A percentile compares a stretch with the other conserved stretches of the same genome.
Conservation (phyloP, 1,140 invertebrate genomes). For the Drosophila pseudoobscura region DNA sequence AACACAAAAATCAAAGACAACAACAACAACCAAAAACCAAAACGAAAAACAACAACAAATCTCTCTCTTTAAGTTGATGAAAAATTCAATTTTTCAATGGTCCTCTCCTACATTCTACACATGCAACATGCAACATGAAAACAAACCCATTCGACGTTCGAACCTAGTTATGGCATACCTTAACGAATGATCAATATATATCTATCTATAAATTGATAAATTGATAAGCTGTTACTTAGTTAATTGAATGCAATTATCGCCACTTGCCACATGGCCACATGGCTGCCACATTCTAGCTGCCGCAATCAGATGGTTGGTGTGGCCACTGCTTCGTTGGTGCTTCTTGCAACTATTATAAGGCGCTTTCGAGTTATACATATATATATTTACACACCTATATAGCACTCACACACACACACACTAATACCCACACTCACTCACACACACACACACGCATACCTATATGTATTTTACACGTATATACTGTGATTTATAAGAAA, state of each 20-base stretch:
- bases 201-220: conserved; percentile 40
- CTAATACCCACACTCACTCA: background rate
- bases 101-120: conserved; percentile 52
- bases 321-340: conserved; percentile 50
- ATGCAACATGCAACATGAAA: conserved; percentile 19
- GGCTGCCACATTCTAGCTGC: too few relatives aligned
- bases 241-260: conserved; percentile 72
- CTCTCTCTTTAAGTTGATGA: conserved; percentile 66
- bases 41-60: conserved; percentile 15
- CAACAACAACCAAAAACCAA: conserved; percentile 9
- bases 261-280: conserved; percentile 23
- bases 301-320: conserved; percentile 20
- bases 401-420: conserved; percentile 31
- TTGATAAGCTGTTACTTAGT: conserved; percentile 79
- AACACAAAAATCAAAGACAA: conserved; percentile 11
- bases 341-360: conserved; percentile 59
- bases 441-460: conserved; percentile 40
- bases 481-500: conserved; percentile 82
- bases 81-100: conserved; percentile 76
- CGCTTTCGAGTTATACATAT: conserved; percentile 74
- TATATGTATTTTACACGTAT: conserved; percentile 81
- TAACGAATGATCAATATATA: conserved; percentile 29
- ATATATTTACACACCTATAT: conserved; percentile 48
- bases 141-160: conserved; percentile 8
- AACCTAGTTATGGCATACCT: conserved; percentile 9